A percentile compares a stretch with the other conserved stretches of the same genome.
Evolutionary conservation across 30 jellyfish, hydroid and myxozoan species (phyloP).

Genomic region (Mastigias papua): DNA sequence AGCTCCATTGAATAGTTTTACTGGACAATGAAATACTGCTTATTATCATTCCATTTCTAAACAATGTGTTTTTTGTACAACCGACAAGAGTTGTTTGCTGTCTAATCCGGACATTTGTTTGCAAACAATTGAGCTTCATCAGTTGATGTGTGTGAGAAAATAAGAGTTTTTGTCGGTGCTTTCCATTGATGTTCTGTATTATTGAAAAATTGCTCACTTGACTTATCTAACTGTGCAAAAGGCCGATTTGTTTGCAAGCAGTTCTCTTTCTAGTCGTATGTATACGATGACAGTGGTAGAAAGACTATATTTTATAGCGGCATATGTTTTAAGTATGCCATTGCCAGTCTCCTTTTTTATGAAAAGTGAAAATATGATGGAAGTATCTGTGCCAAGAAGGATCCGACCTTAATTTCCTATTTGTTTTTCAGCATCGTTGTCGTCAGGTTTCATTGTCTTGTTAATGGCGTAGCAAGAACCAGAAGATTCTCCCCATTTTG

Average conservation of each 20-base stretch:
- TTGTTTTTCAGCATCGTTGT: too few species aligned
- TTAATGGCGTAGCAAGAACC: too few species aligned
- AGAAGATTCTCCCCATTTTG: too few species aligned
- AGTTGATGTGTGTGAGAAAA: neutral
- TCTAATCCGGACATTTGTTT: neutral
- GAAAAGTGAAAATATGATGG: too few species aligned
- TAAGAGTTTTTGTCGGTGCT: neutral
- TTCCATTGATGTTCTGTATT: neutral
- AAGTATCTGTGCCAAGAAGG: too few species aligned
- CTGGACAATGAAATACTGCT: neutral
- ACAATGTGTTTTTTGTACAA: neutral
- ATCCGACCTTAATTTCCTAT: too few species aligned
- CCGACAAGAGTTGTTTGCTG: neutral
- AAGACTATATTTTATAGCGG: neutral
- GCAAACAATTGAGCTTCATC: neutral
- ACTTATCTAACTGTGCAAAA: neutral
- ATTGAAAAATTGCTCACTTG: neutral
- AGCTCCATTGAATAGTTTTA: neutral
- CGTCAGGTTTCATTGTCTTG: too few species aligned
- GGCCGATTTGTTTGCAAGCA: neutral
- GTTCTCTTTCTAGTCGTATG: neutral
- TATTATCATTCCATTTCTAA: neutral
- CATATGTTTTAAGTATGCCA: neutral
- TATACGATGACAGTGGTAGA: neutral
- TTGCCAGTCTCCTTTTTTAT: too few species aligned